Evolutionary conservation across 2,888 invertebrate species (phyloP).

Genomic region (Conchocele bisecta): DNA sequence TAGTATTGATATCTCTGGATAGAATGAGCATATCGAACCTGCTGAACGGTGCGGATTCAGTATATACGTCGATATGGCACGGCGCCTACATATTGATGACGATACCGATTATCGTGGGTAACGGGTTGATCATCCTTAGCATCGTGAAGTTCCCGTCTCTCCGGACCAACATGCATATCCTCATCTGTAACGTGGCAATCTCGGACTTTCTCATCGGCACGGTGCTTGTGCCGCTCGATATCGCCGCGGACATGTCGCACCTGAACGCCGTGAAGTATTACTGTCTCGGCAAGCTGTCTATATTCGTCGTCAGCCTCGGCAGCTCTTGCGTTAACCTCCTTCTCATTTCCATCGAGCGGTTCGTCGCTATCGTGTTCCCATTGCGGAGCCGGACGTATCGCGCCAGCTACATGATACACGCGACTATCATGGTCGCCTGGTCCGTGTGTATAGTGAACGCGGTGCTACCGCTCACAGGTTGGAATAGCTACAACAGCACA

Average conservation of each 20-base stretch:
- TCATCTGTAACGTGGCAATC: conserved; percentile 32
- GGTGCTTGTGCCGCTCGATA: conserved; percentile 24
- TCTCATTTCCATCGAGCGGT: conserved; percentile 34
- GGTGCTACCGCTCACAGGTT: not conserved
- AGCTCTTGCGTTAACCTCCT: conserved; percentile 27
- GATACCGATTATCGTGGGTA: conserved; percentile 37
- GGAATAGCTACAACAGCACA: not conserved
- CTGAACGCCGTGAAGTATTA: conserved; percentile 17
- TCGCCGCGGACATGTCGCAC: conserved; percentile 15
- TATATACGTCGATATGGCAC: too few relatives aligned
- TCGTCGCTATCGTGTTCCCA: conserved; percentile 1
- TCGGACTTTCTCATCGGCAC: conserved; percentile 31
- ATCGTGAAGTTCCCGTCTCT: conserved; percentile 22
- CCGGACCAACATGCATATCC: conserved; percentile 31
- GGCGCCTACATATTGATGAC: conserved; percentile 20
- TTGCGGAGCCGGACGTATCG: not conserved
- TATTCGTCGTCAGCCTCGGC: conserved; percentile 34
- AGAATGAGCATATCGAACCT: too few relatives aligned
- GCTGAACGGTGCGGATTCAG: too few relatives aligned
- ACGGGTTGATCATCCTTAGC: conserved; percentile 26
- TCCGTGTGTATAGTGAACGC: not conserved
- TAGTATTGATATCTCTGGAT: too few relatives aligned
- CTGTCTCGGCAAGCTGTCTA: conserved; percentile 28
- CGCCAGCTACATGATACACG: not conserved
- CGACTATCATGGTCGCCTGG: not conserved